Base-by-base conservation (phyloP, 2,113 vertebrate genomes). In the Paramisgurnus dabryanus region DNA sequence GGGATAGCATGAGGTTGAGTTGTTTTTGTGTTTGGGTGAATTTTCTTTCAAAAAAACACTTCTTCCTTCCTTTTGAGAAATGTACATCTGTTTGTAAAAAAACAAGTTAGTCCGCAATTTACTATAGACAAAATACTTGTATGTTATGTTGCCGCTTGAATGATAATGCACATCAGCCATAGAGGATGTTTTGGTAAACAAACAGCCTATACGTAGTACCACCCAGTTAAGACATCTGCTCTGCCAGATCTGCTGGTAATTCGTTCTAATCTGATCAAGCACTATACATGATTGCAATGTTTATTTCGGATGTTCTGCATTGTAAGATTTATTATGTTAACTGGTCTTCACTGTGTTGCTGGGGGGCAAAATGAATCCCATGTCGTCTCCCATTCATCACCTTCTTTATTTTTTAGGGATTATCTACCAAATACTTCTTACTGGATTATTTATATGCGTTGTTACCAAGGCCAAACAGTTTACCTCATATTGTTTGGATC, bases 201-300 rank as follows among this genome's bases (percentile, higher is more conserved):
- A 57, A 57, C 8, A 10, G 9, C 18, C 27, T 55, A 4, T 58
- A 69, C 22, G 18, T 13, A 58, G 58, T 45, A 18, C 27, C 18
- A 15, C 41, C 3, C 7, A 40, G 53, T 53, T 57, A 40, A 13
- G 61, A 41, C 58, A 50, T 68, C 76, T 67, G 18, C 7, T 68
- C 17, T 22, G 45, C 45, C 43, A 49, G 18, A 15, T 50, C 47
- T 53, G 41, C 22, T 7, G 47, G 9, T 53, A 65, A 45, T 13
- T 3, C 0, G 17, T 67, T 27, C 5, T 80, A 39, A 66, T 82
- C 43, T 79, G 47, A 53, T 17, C 39, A 64, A 75, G 12, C 22
- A 9, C 34, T 80, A 80, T 70, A 68, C 72, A 66, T 67, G 73
- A 70, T 69, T 80, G 78, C 34, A 80, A 71, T 76, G 50, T 80